Base-by-base conservation (phyloP, 2,113 vertebrate species). In the Paedocypris sp. region DNA sequence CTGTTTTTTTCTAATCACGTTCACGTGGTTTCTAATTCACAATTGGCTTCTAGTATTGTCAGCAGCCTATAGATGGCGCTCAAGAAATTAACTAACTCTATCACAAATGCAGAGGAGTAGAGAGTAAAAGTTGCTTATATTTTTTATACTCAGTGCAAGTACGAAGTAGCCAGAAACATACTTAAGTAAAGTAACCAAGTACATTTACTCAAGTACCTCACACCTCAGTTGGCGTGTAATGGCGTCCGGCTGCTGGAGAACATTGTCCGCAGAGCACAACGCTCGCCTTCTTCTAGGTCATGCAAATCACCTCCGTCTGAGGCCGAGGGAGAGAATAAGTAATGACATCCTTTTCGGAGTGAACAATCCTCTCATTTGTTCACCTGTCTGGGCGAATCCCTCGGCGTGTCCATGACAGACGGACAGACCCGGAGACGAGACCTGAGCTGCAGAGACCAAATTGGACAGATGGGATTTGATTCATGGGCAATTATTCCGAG, bases 401-500 rank as follows among this genome's bases (percentile, higher is more conserved):
- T 38, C 19, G 3, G 47, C 16, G 10, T 29, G 51, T 60, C 39
- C 4, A 7, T 60, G 63, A 60, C 49, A 65, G 26, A 54, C 16
- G 11, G 25, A 53, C 23, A 5, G 46, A 59, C 25, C 33, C 15
- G 45, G 11, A 41, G 38, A 50, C 19, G 16, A 31, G 48, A 20
- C 29, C 38, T 12, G 48, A 62, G 48, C 47, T 26, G 2, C 47
- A 1, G 16, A 51, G 36, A 58, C 54, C 54, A 58, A 58, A 58
- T 43, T 58, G 38, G 54, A 62, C 60, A 52, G 60, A 62, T 52
- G 60, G 60, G 60, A 52, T 38, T 45, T 51, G 36, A 68, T 43
- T 52, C 31, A 68, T 39, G 42, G 6, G 31, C 60, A 63, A 52
- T 64, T 64, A 50, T 65, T 56, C 50, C 6, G 22, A 54, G 54